Base-by-base conservation (phyloP, 2,888 invertebrate genomes). In the Dasysyrphus albostriatus region DNA sequence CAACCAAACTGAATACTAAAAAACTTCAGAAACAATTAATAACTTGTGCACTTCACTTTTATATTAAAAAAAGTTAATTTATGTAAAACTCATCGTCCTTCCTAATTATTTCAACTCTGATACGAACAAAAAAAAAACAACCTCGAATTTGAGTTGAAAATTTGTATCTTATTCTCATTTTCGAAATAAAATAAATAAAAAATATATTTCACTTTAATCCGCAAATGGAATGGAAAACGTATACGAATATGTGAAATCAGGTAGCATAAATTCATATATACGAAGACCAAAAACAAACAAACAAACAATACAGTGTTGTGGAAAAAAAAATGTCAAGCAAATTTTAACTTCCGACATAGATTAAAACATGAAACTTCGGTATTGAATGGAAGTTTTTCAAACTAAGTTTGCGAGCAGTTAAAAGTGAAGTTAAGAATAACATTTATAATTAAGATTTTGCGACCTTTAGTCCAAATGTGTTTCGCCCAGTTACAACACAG, bases 171-270 rank as follows among this genome's bases (percentile, higher is more conserved):
- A 37, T 19, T 29, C 61, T 8, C 54, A 16, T 44, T 29, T 47
- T 32, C 5, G n/a, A 34, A 67, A 61, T 34, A 34, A 65, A 47
- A 32, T 47, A 65, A 47, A 32, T 47, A 8, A 44, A n/a, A 32
- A 32, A 65, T 0, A 54, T 54, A 80, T 72, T 63, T 63, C 56
- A 79, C 49, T 74, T 24, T 73, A 72, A 81, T 81, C 54, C 73
- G 73, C 76, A 85, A 85, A 85, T 85, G 77, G 73, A 85, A 85
- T 81, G 81, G 81, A 85, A 85, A 70, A 78, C 39, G 44, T 69
- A 24, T 24, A 73, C 24, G 69, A 81, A 67, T 59, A 81, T 81
- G 49, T 85, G 34, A 72, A 81, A 49, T 77, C 84, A 73, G 59
- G 73, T 69, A 51, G 54, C 56, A 72, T 37, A 67, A 81, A 76